These are phyloP conservation scores for Thaleichthys pacificus DNA, from an alignment of 2,797 vertebrate species.

Conservation along the genomic window DNA sequence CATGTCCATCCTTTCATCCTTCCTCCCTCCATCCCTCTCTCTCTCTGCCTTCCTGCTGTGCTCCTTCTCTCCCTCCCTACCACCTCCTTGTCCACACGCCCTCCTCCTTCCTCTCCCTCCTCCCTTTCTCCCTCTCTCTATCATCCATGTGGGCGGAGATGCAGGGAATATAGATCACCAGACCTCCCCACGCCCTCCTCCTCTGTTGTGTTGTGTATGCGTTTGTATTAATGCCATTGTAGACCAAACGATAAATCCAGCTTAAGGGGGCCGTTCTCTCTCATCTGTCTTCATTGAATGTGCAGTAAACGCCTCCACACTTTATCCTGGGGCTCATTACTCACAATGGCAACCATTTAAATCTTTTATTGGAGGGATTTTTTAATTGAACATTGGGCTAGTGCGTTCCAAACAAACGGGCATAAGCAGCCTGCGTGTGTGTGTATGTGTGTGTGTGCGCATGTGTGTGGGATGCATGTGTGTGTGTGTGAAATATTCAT, in stretches of 20 bases:
- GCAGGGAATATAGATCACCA: background rate
- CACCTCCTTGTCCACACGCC: background rate
- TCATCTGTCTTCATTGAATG: slow-evolving; percentile 74
- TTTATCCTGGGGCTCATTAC: slow-evolving; percentile 71
- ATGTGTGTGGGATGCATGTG: slow-evolving; percentile 3
- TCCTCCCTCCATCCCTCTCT: background rate
- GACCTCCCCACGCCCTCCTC: background rate
- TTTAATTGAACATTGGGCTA: slow-evolving; percentile 74
- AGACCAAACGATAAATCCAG: slow-evolving; percentile 51
- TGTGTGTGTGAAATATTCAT: slow-evolving; percentile 47
- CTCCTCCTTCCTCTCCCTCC: background rate
- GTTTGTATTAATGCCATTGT: slow-evolving; percentile 62
- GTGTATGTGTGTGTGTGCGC: slow-evolving; percentile 30
- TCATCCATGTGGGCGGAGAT: background rate
- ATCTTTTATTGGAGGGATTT: slow-evolving; percentile 71
- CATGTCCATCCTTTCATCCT: too few relatives aligned
- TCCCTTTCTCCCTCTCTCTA: slow-evolving; percentile 2
- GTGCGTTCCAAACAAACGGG: slow-evolving; percentile 66
- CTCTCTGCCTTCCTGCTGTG: background rate
- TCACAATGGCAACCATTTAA: slow-evolving; percentile 72
- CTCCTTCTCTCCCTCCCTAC: slow-evolving; percentile 2
- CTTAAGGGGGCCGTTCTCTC: slow-evolving; percentile 52
- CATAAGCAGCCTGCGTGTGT: slow-evolving; percentile 38
- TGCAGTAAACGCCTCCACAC: slow-evolving; percentile 72
- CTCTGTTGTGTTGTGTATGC: slow-evolving; percentile 20